A percentile compares a stretch with the other conserved stretches of the same genome.
Evolutionary conservation across 2,113 vertebrate species (phyloP).

Genomic region (Passerina amoena): DNA sequence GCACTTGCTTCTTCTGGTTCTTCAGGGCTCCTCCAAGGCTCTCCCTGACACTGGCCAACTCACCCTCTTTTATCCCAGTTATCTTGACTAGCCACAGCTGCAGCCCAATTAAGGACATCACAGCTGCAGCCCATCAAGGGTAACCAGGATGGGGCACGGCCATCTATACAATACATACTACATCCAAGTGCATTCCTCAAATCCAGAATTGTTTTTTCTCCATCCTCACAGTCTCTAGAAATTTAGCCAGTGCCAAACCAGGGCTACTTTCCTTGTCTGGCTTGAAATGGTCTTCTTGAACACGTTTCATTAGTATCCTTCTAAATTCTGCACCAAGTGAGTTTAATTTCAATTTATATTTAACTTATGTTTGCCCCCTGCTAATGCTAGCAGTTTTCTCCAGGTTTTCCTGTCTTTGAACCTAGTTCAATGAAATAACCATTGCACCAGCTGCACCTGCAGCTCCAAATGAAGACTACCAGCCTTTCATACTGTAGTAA

Average conservation of each 20-base stretch:
- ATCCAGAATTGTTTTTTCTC: background rate
- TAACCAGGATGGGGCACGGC: too few relatives aligned
- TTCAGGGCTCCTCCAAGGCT: too few relatives aligned
- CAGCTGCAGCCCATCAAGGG: too few relatives aligned
- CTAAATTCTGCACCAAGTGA: background rate
- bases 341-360: background rate
- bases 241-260: background rate
- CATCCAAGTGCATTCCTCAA: background rate
- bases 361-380: background rate
- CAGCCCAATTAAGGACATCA: too few relatives aligned
- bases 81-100: too few relatives aligned
- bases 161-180: too few relatives aligned
- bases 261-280: background rate
- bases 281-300: background rate
- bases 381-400: background rate
- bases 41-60: too few relatives aligned
- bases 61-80: too few relatives aligned
- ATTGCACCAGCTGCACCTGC: background rate
- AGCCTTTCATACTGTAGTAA: background rate
- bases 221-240: background rate
- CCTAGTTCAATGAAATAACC: background rate
- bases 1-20: too few relatives aligned
- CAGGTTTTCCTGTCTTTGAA: background rate
- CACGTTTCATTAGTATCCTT: background rate
- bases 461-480: background rate